Conservation (phyloP, 2,888 invertebrate species). For the Cheilosia vulpina region DNA sequence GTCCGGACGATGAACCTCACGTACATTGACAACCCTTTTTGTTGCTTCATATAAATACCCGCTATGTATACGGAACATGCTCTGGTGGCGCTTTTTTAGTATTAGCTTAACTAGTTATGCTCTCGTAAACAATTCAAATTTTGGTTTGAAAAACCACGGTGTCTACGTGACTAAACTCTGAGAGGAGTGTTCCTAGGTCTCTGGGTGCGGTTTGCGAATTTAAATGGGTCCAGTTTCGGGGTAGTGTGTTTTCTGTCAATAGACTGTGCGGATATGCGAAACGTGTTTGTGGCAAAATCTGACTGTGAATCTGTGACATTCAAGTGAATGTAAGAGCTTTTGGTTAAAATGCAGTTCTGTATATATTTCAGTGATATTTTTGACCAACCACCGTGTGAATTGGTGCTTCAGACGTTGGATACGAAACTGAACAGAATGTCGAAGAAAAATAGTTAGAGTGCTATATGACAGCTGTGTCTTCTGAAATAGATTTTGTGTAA, state of each 20-base stretch:
- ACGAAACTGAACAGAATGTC: no score
- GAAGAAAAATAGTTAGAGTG: no score
- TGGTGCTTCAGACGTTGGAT: no score
- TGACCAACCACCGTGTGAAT: background rate
- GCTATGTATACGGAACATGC: conserved; percentile 69
- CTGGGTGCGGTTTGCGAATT: background rate
- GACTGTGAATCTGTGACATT: background rate
- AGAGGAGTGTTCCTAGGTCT: conserved; percentile 14
- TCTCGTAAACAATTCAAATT: conserved; percentile 73
- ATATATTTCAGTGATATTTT: background rate
- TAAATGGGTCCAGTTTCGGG: conserved; percentile 1
- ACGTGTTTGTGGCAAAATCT: conserved; percentile 23
- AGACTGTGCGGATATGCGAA: conserved; percentile 28
- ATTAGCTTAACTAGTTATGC: conserved; percentile 71
- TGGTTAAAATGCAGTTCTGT: background rate
- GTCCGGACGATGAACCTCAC: conserved; percentile 39
- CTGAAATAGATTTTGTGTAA: no score
- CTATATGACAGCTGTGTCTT: no score
- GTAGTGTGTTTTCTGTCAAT: conserved; percentile 55
- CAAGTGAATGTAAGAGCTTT: background rate
- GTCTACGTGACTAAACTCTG: conserved; percentile 68
- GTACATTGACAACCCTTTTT: conserved; percentile 64
- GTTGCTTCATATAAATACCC: conserved; percentile 61
- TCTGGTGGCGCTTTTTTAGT: conserved; percentile 54
- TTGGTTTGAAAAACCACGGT: conserved; percentile 62